These are phyloP conservation scores for Cisticola juncidis DNA, from an alignment of 2,113 vertebrate species.

Conservation along the genomic window DNA sequence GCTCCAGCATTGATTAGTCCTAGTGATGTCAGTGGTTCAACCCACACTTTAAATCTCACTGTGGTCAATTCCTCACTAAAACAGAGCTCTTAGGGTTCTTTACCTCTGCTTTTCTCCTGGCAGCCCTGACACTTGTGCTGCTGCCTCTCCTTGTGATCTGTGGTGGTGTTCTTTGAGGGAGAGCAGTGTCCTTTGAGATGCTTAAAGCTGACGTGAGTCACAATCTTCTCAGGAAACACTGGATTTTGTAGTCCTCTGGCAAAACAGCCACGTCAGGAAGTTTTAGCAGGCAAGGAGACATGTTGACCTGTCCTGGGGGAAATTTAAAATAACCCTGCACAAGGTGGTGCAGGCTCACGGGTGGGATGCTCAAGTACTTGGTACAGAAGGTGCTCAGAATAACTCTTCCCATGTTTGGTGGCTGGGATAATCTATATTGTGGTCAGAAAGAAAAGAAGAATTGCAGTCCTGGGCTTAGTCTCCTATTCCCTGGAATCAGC, in stretches of 20 bases:
- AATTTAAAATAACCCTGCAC: background rate
- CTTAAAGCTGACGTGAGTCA: background rate
- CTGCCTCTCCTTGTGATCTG: fast-evolving
- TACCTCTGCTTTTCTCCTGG: background rate
- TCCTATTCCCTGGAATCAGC: background rate
- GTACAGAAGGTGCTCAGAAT: background rate
- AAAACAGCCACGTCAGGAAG: background rate
- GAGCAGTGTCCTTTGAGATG: background rate
- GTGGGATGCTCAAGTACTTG: background rate
- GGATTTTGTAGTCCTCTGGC: background rate
- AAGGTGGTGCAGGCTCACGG: background rate
- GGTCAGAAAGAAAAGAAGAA: background rate
- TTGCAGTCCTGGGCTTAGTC: background rate
- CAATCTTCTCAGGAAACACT: background rate
- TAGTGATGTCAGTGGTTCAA: background rate
- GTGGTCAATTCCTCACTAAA: background rate
- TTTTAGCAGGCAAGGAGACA: background rate
- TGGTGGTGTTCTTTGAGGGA: background rate
- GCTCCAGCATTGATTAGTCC: background rate
- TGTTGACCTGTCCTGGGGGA: background rate
- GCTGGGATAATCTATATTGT: background rate
- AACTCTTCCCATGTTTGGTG: background rate
- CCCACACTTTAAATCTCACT: background rate
- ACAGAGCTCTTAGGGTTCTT: background rate
- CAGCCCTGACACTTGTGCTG: background rate